A percentile compares a stretch with the other conserved stretches of the same genome.
phyloP scores from a whole-genome alignment of 1,140 invertebrate species.

The Papilio aristodemus region DNA sequence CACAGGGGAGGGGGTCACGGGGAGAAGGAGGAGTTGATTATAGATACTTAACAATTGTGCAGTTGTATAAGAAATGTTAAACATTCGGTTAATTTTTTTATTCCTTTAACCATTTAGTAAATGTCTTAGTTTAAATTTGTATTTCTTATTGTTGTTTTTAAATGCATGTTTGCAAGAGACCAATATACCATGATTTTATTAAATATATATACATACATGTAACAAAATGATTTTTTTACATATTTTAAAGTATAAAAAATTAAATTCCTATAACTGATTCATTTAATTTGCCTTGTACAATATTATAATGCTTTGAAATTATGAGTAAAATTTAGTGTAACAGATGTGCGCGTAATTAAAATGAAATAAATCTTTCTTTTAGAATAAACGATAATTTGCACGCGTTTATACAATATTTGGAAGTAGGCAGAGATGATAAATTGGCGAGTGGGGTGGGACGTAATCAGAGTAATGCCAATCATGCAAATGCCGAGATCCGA shows the following conservation, averaged over 20 bases:
- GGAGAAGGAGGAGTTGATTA: conserved; percentile 36
- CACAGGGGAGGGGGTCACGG: conserved; percentile 35
- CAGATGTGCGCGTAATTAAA: background rate
- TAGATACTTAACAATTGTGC: conserved; percentile 39
- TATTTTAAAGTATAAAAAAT: no score
- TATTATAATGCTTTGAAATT: no score
- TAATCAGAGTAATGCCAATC: conserved; percentile 80
- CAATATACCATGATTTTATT: no score
- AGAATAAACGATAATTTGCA: conserved; percentile 70
- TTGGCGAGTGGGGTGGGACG: conserved; percentile 39
- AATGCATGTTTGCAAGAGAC: no score
- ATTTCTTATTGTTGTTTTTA: no score
- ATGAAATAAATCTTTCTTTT: conserved; percentile 42
- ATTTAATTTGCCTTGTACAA: no score
- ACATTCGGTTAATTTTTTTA: background rate
- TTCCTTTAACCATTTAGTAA: background rate
- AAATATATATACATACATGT: no score
- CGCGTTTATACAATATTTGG: conserved; percentile 65
- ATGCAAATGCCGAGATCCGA: conserved; percentile 78
- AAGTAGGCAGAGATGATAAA: conserved; percentile 42
- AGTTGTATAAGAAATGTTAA: conserved; percentile 29
- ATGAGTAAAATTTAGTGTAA: background rate
- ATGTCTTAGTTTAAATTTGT: no score
- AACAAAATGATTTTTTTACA: no score
- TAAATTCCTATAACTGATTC: no score